Evolutionary conservation across 1,140 invertebrate species (phyloP).

Genomic region (Orchestia grillus): DNA sequence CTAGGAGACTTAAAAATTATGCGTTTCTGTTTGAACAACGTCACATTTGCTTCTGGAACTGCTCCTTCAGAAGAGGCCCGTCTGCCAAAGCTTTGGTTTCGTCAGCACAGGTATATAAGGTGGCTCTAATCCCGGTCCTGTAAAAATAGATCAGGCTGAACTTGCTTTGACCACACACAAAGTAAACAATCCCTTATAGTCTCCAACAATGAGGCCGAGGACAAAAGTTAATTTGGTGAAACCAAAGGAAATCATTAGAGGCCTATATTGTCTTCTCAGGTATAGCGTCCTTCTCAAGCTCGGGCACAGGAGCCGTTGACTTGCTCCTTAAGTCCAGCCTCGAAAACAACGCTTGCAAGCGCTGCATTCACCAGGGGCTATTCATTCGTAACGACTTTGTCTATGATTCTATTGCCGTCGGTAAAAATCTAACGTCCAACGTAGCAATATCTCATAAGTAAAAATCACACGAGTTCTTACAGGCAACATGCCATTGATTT

Average conservation of each 20-base stretch:
- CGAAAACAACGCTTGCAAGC: neutral
- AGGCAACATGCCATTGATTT: neutral
- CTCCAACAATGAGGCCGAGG: constrained; percentile 34
- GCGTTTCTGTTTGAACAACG: neutral
- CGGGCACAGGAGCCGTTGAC: neutral
- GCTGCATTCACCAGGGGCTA: neutral
- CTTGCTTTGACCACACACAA: constrained; percentile 39
- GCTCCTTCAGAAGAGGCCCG: neutral
- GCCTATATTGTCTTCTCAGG: neutral
- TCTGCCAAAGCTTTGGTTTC: neutral
- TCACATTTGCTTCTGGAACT: neutral
- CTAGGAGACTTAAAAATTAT: neutral
- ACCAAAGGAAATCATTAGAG: constrained; percentile 31
- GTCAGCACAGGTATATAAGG: neutral
- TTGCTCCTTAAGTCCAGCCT: neutral
- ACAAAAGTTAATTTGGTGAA: constrained; percentile 44
- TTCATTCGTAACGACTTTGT: neutral
- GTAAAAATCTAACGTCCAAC: neutral
- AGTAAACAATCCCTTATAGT: constrained; percentile 36
- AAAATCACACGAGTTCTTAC: neutral
- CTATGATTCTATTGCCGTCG: neutral
- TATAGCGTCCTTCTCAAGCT: neutral
- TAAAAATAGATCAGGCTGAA: constrained; percentile 25
- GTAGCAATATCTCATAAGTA: neutral
- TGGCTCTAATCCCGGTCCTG: neutral